phyloP scores from a whole-genome alignment of 1,140 invertebrate genomes.

The Galleria mellonella region DNA sequence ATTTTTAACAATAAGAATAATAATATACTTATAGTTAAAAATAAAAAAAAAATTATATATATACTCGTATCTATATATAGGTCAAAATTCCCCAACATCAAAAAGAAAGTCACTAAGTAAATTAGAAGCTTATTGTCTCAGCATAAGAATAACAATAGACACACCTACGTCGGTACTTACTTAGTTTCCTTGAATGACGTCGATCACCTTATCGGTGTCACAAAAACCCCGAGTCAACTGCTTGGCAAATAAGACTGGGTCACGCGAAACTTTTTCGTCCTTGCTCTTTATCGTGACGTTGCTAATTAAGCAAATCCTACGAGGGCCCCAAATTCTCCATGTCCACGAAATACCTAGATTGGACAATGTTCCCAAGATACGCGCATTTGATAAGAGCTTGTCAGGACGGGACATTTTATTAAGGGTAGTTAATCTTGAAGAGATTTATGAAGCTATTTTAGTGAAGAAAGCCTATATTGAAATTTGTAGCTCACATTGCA shows the following conservation, averaged over 20 bases:
- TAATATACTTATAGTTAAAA: too few species aligned
- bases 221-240: neutral
- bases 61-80: too few species aligned
- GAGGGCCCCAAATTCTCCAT: neutral
- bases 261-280: neutral
- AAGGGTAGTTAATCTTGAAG: neutral
- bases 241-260: conserved; percentile 1
- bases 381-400: neutral
- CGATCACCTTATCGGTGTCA: conserved; percentile 1
- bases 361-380: neutral
- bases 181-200: neutral
- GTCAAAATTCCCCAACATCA: too few species aligned
- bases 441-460: neutral
- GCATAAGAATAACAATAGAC: too few species aligned
- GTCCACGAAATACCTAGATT: neutral
- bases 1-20: too few species aligned
- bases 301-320: neutral
- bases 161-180: too few species aligned
- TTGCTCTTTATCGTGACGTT: neutral
- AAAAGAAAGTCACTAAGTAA: too few species aligned
- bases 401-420: neutral
- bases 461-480: neutral
- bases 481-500: too few species aligned
- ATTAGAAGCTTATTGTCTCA: too few species aligned
- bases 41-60: too few species aligned